Percentiles rank a stretch among this genome's conserved stretches.
phyloP scores from a whole-genome alignment of 2,888 invertebrate genomes.

The Mythimna vitellina region DNA sequence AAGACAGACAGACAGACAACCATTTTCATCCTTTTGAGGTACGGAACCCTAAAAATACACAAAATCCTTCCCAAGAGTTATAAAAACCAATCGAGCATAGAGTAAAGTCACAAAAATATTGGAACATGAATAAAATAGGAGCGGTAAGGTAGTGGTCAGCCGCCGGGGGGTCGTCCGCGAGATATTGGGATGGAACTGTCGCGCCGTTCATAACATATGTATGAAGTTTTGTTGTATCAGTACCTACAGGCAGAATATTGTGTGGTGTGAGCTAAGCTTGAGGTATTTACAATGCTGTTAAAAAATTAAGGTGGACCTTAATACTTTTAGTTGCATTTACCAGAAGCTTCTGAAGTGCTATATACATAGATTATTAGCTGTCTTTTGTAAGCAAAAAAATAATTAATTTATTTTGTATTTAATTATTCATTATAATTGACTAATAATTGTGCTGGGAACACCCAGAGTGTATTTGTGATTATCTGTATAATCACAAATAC shows the following conservation, averaged over 20 bases:
- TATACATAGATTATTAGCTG: too few relatives aligned
- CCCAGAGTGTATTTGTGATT: too few relatives aligned
- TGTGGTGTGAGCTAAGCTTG: background rate
- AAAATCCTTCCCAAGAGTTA: background rate
- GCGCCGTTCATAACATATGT: background rate
- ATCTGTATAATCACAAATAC: too few relatives aligned
- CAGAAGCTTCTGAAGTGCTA: too few relatives aligned
- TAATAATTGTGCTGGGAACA: too few relatives aligned
- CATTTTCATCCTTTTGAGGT: too few relatives aligned
- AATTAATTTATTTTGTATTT: too few relatives aligned
- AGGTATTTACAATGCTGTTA: background rate
- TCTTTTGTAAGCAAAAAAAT: too few relatives aligned
- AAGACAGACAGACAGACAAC: too few relatives aligned
- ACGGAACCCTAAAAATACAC: background rate
- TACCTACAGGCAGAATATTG: background rate
- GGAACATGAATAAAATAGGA: conserved; percentile 29
- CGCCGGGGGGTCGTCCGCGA: background rate
- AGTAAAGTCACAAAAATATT: conserved; percentile 28
- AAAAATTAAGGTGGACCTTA: background rate
- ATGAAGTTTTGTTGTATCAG: too few relatives aligned
- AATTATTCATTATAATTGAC: too few relatives aligned
- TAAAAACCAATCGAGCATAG: background rate
- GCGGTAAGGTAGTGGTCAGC: background rate
- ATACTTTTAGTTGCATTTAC: too few relatives aligned
- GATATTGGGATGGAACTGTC: conserved; percentile 8